Evolutionary conservation across 2,888 invertebrate genomes (phyloP).

Genomic region (Lamellibrachia columna): DNA sequence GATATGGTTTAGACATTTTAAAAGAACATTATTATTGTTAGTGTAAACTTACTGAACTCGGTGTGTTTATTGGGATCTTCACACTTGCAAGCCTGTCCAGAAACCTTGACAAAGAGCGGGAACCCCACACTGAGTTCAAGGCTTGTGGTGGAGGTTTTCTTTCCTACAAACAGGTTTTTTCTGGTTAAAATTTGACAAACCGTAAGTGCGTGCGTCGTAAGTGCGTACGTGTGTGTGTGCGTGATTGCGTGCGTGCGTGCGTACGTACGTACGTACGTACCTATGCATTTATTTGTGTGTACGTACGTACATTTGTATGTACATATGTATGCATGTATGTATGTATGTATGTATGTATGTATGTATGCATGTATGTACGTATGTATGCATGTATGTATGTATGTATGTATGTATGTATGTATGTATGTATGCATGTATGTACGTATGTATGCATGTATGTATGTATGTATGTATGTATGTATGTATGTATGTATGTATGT

Average conservation of each 20-base stretch:
- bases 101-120: no score
- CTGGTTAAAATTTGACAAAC: no score
- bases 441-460: neutral
- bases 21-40: no score
- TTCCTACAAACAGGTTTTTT: no score
- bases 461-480: neutral
- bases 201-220: neutral
- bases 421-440: neutral
- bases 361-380: neutral
- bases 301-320: neutral
- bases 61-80: neutral
- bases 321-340: neutral
- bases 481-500: neutral
- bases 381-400: neutral
- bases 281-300: neutral
- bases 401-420: neutral
- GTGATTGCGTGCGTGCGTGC: neutral
- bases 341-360: neutral
- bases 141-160: no score
- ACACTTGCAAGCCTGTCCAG: neutral
- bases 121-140: no score
- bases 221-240: neutral
- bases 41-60: no score
- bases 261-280: neutral
- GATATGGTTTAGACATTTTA: no score